phyloP scores from a whole-genome alignment of 2,113 vertebrate genomes.

The Syngnathus scovelli region DNA sequence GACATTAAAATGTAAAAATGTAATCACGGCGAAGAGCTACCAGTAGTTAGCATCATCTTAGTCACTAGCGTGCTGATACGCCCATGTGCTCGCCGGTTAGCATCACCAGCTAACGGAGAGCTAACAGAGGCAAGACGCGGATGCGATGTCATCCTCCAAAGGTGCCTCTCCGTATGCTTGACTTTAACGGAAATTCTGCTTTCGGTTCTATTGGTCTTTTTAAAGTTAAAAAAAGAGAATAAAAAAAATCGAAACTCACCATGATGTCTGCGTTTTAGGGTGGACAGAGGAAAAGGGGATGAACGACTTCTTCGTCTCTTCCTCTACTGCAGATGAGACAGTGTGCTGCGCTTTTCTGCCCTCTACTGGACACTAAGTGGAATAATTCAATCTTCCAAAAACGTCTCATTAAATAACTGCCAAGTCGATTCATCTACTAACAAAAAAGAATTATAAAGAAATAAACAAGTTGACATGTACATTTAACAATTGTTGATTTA shows the following conservation, averaged over 20 bases:
- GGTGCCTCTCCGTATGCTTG: accelerated
- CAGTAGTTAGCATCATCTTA: slow-evolving; percentile 17
- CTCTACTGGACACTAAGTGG: background rate
- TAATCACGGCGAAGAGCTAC: accelerated
- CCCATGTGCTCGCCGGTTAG: slow-evolving; percentile 62
- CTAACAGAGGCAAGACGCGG: background rate
- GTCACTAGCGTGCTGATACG: slow-evolving; percentile 17
- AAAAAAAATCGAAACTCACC: slow-evolving; percentile 47
- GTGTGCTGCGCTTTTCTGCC: background rate
- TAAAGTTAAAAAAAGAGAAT: accelerated
- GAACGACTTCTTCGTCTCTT: background rate
- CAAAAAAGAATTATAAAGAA: background rate
- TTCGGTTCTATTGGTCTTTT: accelerated
- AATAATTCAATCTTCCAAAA: background rate
- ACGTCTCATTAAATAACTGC: background rate
- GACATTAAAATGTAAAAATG: accelerated
- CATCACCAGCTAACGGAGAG: slow-evolving; percentile 5
- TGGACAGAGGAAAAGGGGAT: slow-evolving; percentile 31
- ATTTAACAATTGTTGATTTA: background rate
- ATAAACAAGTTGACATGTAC: background rate
- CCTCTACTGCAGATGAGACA: background rate
- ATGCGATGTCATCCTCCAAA: accelerated
- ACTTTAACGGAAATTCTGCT: accelerated
- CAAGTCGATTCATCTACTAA: background rate
- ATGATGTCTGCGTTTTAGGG: slow-evolving; percentile 53